A percentile compares a stretch with the other conserved stretches of the same genome.
phyloP scores from a whole-genome alignment of 2,113 vertebrate species.

The Xenopus borealis region DNA sequence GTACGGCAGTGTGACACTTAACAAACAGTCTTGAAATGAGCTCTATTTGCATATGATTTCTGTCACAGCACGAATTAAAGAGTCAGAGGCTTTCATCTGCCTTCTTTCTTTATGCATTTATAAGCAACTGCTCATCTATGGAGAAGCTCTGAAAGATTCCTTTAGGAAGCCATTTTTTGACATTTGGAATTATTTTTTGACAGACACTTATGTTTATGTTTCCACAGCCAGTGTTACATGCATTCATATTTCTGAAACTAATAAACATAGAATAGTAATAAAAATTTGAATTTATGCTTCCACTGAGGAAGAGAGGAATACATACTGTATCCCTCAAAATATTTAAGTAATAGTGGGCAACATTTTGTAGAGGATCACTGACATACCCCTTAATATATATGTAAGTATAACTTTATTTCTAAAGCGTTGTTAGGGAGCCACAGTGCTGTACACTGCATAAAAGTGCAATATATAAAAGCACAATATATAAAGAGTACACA shows the following conservation, averaged over 20 bases:
- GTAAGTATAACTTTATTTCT: no score
- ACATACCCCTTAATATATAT: no score
- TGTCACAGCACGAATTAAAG: conserved; percentile 61
- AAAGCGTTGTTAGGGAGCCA: no score
- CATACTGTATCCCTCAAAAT: no score
- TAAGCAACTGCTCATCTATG: conserved; percentile 50
- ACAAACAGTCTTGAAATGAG: conserved; percentile 66
- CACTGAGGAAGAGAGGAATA: no score
- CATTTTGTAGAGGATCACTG: no score
- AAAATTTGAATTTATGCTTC: no score
- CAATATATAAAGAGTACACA: no score
- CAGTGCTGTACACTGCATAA: no score
- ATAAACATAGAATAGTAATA: no score
- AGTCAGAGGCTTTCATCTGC: conserved; percentile 59
- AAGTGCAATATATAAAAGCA: no score
- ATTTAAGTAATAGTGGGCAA: no score
- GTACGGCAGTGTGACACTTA: conserved; percentile 60
- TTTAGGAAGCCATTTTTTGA: conserved; percentile 47
- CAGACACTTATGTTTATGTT: conserved; percentile 35
- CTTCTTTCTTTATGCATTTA: conserved; percentile 56
- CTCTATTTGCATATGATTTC: conserved; percentile 68
- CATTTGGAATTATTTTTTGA: conserved; percentile 42
- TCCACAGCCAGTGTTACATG: conserved; percentile 28
- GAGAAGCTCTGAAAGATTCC: conserved; percentile 38
- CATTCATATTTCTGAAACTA: neutral